A percentile compares a stretch with the other conserved stretches of the same genome.
Evolutionary conservation across 2,888 invertebrate species (phyloP).

Genomic region (Pollenia griseotomentosa): DNA sequence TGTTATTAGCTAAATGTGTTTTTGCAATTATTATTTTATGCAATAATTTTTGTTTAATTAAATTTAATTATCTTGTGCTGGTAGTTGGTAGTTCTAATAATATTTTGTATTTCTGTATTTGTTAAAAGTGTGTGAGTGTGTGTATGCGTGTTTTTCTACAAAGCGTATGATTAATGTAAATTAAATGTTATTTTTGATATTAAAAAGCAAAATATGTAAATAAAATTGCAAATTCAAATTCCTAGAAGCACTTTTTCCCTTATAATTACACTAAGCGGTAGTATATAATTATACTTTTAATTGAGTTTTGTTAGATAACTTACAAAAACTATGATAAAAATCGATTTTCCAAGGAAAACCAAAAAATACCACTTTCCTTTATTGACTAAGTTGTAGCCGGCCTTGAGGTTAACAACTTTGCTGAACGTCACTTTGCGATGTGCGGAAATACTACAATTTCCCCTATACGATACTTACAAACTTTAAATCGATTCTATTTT

Average conservation of each 20-base stretch:
- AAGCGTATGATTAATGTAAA: constrained; percentile 78
- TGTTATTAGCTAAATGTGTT: constrained; percentile 56
- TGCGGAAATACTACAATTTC: no score
- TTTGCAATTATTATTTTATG: constrained; percentile 42
- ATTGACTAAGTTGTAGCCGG: no score
- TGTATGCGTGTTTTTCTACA: constrained; percentile 37
- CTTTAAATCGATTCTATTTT: no score
- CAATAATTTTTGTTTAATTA: neutral
- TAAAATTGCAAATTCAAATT: constrained; percentile 9
- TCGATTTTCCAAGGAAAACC: no score
- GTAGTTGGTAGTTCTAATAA: neutral
- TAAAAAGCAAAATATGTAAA: constrained; percentile 17
- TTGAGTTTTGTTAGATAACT: no score
- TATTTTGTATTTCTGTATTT: constrained; percentile 17
- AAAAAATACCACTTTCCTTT: no score
- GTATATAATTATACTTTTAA: no score
- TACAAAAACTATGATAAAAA: no score
- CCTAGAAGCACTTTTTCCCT: neutral
- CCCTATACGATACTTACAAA: no score
- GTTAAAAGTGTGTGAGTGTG: neutral
- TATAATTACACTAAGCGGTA: neutral
- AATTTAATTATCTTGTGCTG: constrained; percentile 25
- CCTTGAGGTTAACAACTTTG: no score
- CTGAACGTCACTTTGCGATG: no score
- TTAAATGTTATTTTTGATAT: constrained; percentile 45